Evolutionary conservation across 1,140 invertebrate genomes (phyloP).

Genomic region (Atta colombica): DNA sequence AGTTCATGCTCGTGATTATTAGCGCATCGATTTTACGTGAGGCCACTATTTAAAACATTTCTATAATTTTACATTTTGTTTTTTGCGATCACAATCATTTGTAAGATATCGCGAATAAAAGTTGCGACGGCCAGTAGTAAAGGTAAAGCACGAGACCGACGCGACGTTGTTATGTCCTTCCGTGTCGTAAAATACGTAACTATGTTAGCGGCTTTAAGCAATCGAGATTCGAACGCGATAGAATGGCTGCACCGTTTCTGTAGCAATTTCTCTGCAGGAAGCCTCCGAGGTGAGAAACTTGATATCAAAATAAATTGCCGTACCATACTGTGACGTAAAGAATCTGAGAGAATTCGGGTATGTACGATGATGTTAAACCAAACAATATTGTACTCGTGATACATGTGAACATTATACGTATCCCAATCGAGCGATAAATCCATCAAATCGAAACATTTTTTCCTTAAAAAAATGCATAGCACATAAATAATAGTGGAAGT

Average conservation of each 20-base stretch:
- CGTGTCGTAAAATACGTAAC: slow-evolving; percentile 58
- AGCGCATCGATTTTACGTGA: not conserved
- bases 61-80: slow-evolving; percentile 1
- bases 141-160: slow-evolving; percentile 36
- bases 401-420: slow-evolving; percentile 41
- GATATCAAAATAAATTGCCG: slow-evolving; percentile 61
- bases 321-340: slow-evolving; percentile 57
- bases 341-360: slow-evolving; percentile 55
- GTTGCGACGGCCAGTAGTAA: slow-evolving; percentile 43
- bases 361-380: slow-evolving; percentile 59
- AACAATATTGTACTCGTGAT: slow-evolving; percentile 56
- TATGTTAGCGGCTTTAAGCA: slow-evolving; percentile 60
- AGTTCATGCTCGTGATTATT: not conserved
- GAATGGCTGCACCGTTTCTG: slow-evolving; percentile 44
- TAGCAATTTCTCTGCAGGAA: slow-evolving; percentile 51
- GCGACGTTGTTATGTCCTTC: slow-evolving; percentile 36
- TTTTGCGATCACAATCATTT: not conserved
- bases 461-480: not conserved
- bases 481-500: slow-evolving; percentile 34
- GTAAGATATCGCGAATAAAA: slow-evolving; percentile 33
- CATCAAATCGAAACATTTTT: slow-evolving; percentile 8
- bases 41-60: not conserved
- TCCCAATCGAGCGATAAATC: slow-evolving; percentile 59
- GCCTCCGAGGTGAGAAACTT: slow-evolving; percentile 57
- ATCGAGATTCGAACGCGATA: slow-evolving; percentile 61